Evolutionary conservation across 2,797 vertebrate genomes (phyloP).

Genomic region (Labroides dimidiatus): DNA sequence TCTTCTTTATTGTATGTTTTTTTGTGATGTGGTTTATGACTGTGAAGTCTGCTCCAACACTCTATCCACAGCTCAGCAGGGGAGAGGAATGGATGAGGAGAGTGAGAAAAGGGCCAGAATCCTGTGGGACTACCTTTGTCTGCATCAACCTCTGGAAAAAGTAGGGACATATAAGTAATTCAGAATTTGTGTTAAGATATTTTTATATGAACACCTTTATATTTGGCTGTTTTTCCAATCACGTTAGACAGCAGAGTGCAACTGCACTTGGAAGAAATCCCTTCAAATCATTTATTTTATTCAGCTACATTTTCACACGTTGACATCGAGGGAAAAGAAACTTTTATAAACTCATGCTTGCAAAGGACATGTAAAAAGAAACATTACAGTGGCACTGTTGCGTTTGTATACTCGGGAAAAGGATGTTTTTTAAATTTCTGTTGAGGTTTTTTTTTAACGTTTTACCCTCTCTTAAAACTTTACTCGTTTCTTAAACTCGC

Average conservation of each 20-base stretch:
- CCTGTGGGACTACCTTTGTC: not conserved
- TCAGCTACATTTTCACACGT: not conserved
- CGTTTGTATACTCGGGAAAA: not conserved
- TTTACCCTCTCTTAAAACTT: not conserved
- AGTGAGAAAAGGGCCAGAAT: conserved; percentile 7
- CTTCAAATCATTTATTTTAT: not conserved
- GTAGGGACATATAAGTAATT: not conserved
- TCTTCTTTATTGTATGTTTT: not conserved
- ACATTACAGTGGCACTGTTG: not conserved
- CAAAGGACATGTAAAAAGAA: not conserved
- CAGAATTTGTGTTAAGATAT: not conserved
- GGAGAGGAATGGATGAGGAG: not conserved
- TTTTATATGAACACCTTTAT: not conserved
- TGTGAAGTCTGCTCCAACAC: not conserved
- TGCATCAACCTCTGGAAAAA: not conserved
- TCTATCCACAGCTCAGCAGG: conserved; percentile 12
- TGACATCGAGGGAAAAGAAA: not conserved
- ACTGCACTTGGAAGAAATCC: not conserved
- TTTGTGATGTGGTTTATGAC: not conserved
- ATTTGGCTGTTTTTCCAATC: not conserved
- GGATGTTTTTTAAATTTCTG: too few species aligned
- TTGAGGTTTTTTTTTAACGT: not conserved
- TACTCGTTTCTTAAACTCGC: not conserved
- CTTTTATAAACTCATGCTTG: not conserved
- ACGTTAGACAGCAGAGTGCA: too few species aligned